Base-by-base conservation (phyloP, 2,797 vertebrate species). In the Cossypha niveicapilla region DNA sequence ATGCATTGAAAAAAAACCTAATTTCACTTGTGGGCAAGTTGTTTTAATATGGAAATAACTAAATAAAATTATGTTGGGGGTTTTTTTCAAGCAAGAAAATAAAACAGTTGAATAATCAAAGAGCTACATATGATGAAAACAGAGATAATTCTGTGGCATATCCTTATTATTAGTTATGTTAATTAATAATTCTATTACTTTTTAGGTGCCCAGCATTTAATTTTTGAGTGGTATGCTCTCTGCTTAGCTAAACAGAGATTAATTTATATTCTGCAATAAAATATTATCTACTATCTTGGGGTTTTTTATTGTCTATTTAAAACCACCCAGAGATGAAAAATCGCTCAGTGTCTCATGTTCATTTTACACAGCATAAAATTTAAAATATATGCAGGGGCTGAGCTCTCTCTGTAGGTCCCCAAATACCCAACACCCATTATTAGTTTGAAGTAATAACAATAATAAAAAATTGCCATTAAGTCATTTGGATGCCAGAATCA, bases 261-360 rank as follows among this genome's bases (percentile, higher is more conserved):
- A 93, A 88, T 91, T 86, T 83, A 53, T 75, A 75, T 81, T 92
- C 62, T 58, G 54, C 72, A 80, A 81, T 91, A 72, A 91, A 95
- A 88, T 30, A 13, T 62, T 84, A 78, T 86, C 87, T 79, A 53
- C 28, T 77, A 61, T 94, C 85, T 71, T 50, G 71, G 56, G 57
- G 2, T 3, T 44, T 76, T 92, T 94, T 54, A 86, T 75, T 92
- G 66, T 68, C 83, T 62, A 27, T 81, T 94, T 77, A 86, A 86
- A 95, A 81, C 50, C 65, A 92, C 28, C 9, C 73, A 86, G 70
- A 82, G 91, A 85, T 22, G 60, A 67, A 42, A 83, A 91, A 92
- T 32, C 0, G 0, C 44, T 86, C 66, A 11, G 42, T 58, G 91
- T 39, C 75, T 90, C 39, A 1, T 66, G 57, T 63, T 91, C 57